Evolutionary conservation across 2,888 invertebrate species (phyloP).

Genomic region (Nemapogon koenigi): DNA sequence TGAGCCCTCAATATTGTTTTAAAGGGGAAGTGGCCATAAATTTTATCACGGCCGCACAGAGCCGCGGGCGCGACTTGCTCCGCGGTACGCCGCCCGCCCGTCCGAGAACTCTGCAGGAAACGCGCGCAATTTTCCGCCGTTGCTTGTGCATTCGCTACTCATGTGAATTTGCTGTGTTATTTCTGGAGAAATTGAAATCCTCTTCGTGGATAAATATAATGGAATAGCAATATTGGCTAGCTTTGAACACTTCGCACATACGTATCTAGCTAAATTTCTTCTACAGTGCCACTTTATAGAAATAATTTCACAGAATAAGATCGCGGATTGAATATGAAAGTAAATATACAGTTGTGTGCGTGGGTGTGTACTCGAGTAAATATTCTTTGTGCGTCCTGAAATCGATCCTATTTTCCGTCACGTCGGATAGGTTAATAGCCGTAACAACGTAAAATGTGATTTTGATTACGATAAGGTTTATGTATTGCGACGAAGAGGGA

Average conservation of each 20-base stretch:
- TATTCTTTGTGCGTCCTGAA: constrained; percentile 16
- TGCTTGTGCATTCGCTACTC: constrained; percentile 44
- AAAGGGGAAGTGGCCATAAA: constrained; percentile 67
- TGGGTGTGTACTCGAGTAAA: too few relatives aligned
- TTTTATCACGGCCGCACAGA: constrained; percentile 62
- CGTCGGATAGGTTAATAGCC: constrained; percentile 37
- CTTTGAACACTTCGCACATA: too few relatives aligned
- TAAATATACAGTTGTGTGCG: too few relatives aligned
- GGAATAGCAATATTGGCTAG: constrained; percentile 9
- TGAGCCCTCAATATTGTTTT: constrained; percentile 68
- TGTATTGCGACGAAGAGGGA: constrained; percentile 19
- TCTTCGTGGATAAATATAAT: constrained; percentile 24
- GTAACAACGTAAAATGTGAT: constrained; percentile 41
- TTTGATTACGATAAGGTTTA: constrained; percentile 39
- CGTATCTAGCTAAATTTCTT: too few relatives aligned
- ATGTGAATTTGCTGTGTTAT: constrained; percentile 43
- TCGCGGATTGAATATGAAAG: too few relatives aligned
- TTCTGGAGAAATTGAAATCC: constrained; percentile 36
- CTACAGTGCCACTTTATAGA: too few relatives aligned
- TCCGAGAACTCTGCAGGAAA: constrained; percentile 20
- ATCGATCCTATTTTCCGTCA: constrained; percentile 37
- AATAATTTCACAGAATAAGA: too few relatives aligned
- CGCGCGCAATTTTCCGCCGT: constrained; percentile 53
- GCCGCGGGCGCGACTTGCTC: constrained; percentile 24
- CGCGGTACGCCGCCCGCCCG: constrained; percentile 23